Percentiles rank a stretch among this genome's conserved stretches.
Evolutionary conservation across 1,140 invertebrate genomes (phyloP).

Genomic region (Aphaenogaster floridana): DNA sequence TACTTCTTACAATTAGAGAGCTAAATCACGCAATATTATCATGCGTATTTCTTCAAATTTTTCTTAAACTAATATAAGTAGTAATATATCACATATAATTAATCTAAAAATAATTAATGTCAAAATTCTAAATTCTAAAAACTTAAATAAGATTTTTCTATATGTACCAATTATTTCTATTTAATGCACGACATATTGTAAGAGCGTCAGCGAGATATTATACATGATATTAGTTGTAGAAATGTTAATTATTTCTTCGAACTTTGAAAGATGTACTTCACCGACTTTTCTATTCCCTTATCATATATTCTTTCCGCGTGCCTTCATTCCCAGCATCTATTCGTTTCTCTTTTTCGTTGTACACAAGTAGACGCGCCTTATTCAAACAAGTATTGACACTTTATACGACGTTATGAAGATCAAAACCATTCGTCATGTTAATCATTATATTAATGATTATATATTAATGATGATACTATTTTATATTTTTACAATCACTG

Average conservation of each 20-base stretch:
- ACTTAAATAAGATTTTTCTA: neutral
- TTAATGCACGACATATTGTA: neutral
- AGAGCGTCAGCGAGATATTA: neutral
- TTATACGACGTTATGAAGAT: neutral
- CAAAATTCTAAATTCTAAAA: neutral
- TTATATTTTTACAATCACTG: neutral
- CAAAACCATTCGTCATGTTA: neutral
- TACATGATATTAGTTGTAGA: neutral
- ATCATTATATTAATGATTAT: neutral
- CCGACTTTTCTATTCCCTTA: slow-evolving; percentile 12
- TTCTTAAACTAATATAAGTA: neutral
- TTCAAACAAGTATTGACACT: neutral
- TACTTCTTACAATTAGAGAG: neutral
- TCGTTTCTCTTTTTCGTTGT: neutral
- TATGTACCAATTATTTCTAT: neutral
- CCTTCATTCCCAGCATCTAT: slow-evolving; percentile 6
- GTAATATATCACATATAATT: neutral
- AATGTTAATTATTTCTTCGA: slow-evolving; percentile 19
- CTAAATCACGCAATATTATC: neutral
- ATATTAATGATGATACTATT: neutral
- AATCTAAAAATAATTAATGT: neutral
- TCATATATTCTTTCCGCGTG: neutral
- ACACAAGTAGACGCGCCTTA: neutral
- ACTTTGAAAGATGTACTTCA: neutral
- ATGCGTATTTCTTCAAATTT: neutral